These are phyloP conservation scores for Halichoerus grypus DNA, from an alignment of 2,113 vertebrate species.

Conservation along the genomic window DNA sequence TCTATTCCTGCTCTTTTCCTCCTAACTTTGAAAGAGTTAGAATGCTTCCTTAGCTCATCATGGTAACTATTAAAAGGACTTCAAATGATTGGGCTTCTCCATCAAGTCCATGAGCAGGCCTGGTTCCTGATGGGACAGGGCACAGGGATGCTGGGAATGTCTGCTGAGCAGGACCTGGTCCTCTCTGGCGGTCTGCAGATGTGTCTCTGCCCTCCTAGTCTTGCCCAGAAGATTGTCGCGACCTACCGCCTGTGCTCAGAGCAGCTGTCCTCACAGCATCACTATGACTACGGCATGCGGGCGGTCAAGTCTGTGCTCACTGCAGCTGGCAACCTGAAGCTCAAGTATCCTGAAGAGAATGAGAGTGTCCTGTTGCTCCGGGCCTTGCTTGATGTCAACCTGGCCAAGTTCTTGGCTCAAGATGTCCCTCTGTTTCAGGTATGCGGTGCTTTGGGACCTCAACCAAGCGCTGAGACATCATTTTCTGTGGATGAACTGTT, in stretches of 20 bases:
- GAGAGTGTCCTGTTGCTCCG: conserved; percentile 93
- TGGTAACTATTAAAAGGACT: not conserved
- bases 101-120: not conserved
- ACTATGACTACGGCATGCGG: conserved; percentile 97
- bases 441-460: not conserved
- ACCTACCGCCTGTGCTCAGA: conserved; percentile 96
- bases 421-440: conserved; percentile 97
- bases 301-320: conserved; percentile 97
- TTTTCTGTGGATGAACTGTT: not conserved
- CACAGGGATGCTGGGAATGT: not conserved
- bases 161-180: not conserved
- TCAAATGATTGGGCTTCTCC: not conserved
- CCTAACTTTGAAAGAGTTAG: not conserved
- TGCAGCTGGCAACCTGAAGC: conserved; percentile 95
- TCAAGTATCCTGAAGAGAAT: conserved; percentile 93
- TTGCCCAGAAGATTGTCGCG: conserved; percentile 97
- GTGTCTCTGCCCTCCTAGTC: conserved; percentile 83
- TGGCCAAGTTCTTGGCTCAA: conserved; percentile 96
- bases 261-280: conserved; percentile 96
- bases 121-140: not conserved
- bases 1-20: not conserved
- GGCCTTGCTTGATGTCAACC: conserved; percentile 94
- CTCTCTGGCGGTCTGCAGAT: not conserved
- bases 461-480: not conserved
- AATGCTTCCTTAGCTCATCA: not conserved